Evolutionary conservation across 2,888 invertebrate species (phyloP).

Genomic region (Caenorhabditis uteleia): DNA sequence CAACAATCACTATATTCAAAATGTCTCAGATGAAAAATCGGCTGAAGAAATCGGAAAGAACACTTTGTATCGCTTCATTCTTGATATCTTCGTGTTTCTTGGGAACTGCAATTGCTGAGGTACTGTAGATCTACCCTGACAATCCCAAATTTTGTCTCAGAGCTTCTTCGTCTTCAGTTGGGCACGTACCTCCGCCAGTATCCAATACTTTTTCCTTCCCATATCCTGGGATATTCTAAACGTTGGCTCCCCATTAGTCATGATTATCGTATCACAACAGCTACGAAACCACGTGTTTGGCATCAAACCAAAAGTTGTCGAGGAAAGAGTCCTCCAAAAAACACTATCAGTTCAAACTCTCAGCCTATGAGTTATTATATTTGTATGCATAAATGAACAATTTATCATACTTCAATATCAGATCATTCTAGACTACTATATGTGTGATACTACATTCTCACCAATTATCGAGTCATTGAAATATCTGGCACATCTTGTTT

Average conservation of each 20-base stretch:
- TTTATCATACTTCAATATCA: too few species aligned
- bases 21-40: slow-evolving; percentile 23
- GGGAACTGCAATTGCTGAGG: slow-evolving; percentile 28
- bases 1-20: slow-evolving; percentile 15
- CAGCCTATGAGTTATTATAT: too few species aligned
- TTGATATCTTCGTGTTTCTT: slow-evolving; percentile 21
- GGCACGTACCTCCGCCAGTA: slow-evolving; percentile 15
- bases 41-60: slow-evolving; percentile 19
- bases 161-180: slow-evolving; percentile 20
- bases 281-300: slow-evolving; percentile 22
- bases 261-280: slow-evolving; percentile 20
- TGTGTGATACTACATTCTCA: too few species aligned
- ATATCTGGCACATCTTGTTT: not conserved
- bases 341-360: too few species aligned
- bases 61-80: slow-evolving; percentile 21
- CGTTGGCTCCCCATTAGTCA: slow-evolving; percentile 20
- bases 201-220: slow-evolving; percentile 21
- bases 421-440: too few species aligned
- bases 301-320: too few species aligned
- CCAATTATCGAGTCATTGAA: too few species aligned
- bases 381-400: too few species aligned
- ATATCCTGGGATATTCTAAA: slow-evolving; percentile 32
- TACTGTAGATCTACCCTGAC: not conserved
- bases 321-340: too few species aligned
- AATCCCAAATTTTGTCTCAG: slow-evolving; percentile 6